Evolutionary conservation across 2,888 invertebrate genomes (phyloP), one percentile per base, ranked within the genome.

Genomic region (Pterobdella sp.): DNA sequence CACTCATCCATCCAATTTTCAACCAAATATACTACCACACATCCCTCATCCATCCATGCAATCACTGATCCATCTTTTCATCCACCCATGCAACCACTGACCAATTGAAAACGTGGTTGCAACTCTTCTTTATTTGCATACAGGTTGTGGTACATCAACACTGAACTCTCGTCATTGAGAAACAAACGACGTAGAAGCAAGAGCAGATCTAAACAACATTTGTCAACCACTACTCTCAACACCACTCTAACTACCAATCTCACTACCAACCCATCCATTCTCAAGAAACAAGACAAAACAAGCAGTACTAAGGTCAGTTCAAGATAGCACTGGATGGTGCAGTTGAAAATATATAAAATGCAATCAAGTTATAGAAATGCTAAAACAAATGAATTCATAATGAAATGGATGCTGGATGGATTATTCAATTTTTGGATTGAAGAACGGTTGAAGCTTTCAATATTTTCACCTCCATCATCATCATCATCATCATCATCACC

Each of bases 61-160:
- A 26, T 3, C 60, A 22, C n/a, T 3, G 4, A 66, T 32, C 66
- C 66, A 66, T 32, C 66, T 26, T n/a, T 32, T 26, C 66, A 66
- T 66, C 66, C 31, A 34, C 37, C 34, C 34, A 67, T 67, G 2
- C 3, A 67, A 2, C 35, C 65, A 65, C 31, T 32, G 29, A 65
- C 31, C 65, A 26, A 65, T 65, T 1, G 29, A 18, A 1, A 26
- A 26, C 26, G 26, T 1, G 7, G 3, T 10, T 31, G 7, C 26
- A 31, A 26, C 64, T 10, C 35, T 10, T 26, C 26, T n/a, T 31
- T 36, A 22, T 29, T 37, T 68, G 14, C 35, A 26, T 3, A 2
- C 63, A 71, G 71, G 26, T 3, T 71, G 22, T 71, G 71, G 71
- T 71, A 71, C 71, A 71, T 71, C 2, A 60, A 71, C 35, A 71